These are phyloP conservation scores for Brachirus orientalis DNA, from an alignment of 2,113 vertebrate genomes.

Conservation along the genomic window DNA sequence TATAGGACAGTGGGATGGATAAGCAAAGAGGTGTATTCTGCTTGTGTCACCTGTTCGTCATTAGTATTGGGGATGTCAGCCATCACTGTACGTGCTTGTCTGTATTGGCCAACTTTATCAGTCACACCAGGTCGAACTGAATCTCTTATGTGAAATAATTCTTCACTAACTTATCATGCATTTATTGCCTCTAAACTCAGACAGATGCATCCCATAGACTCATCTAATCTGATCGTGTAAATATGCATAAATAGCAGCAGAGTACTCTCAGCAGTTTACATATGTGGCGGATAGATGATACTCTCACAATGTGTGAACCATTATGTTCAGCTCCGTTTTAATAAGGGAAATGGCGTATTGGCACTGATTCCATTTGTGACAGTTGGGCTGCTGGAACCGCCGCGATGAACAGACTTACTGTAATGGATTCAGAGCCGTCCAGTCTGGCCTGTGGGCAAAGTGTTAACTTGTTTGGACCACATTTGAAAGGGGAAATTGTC, in stretches of 20 bases:
- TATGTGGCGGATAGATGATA: slow-evolving; percentile 27
- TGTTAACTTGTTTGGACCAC: slow-evolving; percentile 54
- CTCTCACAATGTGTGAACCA: slow-evolving; percentile 30
- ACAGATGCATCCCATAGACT: slow-evolving; percentile 16
- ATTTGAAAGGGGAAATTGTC: slow-evolving; percentile 54
- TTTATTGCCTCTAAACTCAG: slow-evolving; percentile 11
- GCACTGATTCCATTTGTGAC: slow-evolving; percentile 72
- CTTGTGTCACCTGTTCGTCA: slow-evolving; percentile 1
- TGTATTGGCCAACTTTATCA: slow-evolving; percentile 10
- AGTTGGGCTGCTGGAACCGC: slow-evolving; percentile 67
- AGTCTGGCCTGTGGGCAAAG: slow-evolving; percentile 57
- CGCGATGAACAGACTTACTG: slow-evolving; percentile 69
- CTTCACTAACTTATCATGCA: not conserved
- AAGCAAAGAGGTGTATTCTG: slow-evolving; percentile 5
- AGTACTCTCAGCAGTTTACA: slow-evolving; percentile 21
- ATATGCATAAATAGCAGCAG: slow-evolving; percentile 5
- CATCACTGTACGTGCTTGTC: slow-evolving; percentile 17
- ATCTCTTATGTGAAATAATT: slow-evolving; percentile 18
- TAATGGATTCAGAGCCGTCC: slow-evolving; percentile 68
- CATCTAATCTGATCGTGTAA: slow-evolving; percentile 15
- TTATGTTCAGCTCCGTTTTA: slow-evolving; percentile 49
- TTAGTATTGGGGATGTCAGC: not conserved
- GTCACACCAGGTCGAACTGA: slow-evolving; percentile 19
- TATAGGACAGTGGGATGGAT: not conserved
- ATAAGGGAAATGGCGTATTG: slow-evolving; percentile 70